Evolutionary conservation across 1,140 invertebrate species (phyloP).

Genomic region (Drosophila pectinifera): DNA sequence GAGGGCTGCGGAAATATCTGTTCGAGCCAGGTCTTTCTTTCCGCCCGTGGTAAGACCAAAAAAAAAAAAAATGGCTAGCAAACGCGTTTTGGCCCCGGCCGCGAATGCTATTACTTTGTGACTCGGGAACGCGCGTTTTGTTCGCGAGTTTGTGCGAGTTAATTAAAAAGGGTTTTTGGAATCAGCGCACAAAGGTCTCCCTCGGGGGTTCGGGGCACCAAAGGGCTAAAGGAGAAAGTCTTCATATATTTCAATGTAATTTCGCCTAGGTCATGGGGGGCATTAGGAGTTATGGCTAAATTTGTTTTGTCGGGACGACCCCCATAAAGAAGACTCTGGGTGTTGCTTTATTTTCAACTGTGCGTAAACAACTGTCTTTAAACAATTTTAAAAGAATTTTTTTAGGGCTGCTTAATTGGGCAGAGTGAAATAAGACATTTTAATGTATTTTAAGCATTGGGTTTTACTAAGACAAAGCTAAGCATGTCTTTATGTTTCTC

Average conservation of each 20-base stretch:
- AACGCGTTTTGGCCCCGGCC: conserved; percentile 46
- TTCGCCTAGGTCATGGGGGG: conserved; percentile 33
- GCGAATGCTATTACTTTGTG: conserved; percentile 41
- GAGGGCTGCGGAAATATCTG: conserved; percentile 19
- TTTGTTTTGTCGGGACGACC: conserved; percentile 24
- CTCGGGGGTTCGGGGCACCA: background rate
- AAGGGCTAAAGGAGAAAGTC: conserved; percentile 23
- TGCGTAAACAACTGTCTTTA: background rate
- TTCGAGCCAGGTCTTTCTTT: conserved; percentile 26
- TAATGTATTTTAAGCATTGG: background rate
- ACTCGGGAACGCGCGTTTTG: conserved; percentile 53
- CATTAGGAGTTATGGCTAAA: conserved; percentile 51
- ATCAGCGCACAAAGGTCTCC: conserved; percentile 33
- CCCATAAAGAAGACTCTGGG: conserved; percentile 23
- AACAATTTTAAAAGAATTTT: conserved; percentile 24
- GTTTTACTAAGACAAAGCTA: background rate
- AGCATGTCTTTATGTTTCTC: background rate
- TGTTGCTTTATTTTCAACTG: conserved; percentile 13
- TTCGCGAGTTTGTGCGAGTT: conserved; percentile 71
- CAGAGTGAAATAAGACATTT: conserved; percentile 17
- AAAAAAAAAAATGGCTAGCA: conserved; percentile 64
- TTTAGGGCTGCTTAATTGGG: conserved; percentile 3
- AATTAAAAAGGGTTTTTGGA: conserved; percentile 76
- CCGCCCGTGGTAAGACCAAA: conserved; percentile 49
- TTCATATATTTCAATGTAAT: conserved; percentile 51